Base-by-base conservation (phyloP, 2,888 invertebrate genomes). In the Lithophane socia region DNA sequence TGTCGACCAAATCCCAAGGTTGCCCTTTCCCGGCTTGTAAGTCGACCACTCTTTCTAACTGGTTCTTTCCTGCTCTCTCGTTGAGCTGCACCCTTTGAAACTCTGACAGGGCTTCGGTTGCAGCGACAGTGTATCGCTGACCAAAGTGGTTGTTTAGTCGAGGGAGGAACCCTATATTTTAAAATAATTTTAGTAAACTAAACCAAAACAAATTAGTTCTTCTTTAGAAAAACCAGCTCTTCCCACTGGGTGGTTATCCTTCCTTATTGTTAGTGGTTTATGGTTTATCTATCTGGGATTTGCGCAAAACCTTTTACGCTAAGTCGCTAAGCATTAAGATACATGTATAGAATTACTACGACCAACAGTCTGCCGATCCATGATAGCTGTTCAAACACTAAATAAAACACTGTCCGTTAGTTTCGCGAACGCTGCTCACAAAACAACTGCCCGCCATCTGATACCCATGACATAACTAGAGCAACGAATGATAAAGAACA, bases 91-190 rank as follows among this genome's bases (percentile, higher is more conserved):
- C 91, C 79, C 95, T 96, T 91, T 98, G 98, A 89, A 98, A 98
- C 90, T 98, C 97, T 0, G 98, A 97, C 47, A 98, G 92, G 0
- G 97, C 98, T 92, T 98, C 98, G 0, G 98, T 98, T 0, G 98
- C 98, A 64, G 97, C 97, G 12, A 98, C 97, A 3, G 97, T 97
- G 92, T 97, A 98, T 65, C 98, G 97, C 92, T 98, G 98, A 0
- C 98, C 98, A 86, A 97, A 97, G 91, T 97, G 97, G 7, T 97
- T 97, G 89, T 97, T 97, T 87, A 98, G 92, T 86, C 97, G 97
- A 7, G 98, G 98, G 65, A 98, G 95, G 90, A 97, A 98, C 79
- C 98, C 98, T 98, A 85, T 89, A 85, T 89, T 86, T 74, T 71
- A 52, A 70, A 81, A 72, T 60, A 58, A 47, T 47, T 67, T 78